Percentiles rank a stretch among this genome's conserved stretches.
phyloP scores from a whole-genome alignment of 92 coral and sea anemone genomes.

The Virgularia gustaviana region DNA sequence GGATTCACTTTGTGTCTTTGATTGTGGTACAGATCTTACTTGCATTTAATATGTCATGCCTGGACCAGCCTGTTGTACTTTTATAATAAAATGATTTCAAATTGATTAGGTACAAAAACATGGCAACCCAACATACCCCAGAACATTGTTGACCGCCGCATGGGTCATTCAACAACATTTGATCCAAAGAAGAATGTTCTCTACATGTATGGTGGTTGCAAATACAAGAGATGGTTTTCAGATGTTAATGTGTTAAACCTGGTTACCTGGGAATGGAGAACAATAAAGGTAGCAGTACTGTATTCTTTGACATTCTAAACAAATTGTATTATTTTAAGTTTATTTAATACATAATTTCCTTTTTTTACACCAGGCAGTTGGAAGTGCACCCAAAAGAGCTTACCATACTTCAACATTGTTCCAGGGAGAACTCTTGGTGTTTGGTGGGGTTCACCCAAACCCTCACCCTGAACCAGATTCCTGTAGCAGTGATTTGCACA shows the following conservation, averaged over 20 bases:
- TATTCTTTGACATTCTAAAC: not conserved
- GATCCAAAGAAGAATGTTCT: slow-evolving; percentile 58
- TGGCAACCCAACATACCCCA: slow-evolving; percentile 44
- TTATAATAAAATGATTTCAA: no score
- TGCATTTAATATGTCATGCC: not conserved
- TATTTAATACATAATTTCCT: not conserved
- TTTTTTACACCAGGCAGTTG: slow-evolving; percentile 62
- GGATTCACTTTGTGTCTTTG: slow-evolving; percentile 72
- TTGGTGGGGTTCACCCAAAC: slow-evolving; percentile 89
- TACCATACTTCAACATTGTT: slow-evolving; percentile 80
- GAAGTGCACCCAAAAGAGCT: slow-evolving; percentile 89
- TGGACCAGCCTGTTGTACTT: no score
- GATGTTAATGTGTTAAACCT: slow-evolving; percentile 74
- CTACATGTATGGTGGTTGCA: slow-evolving; percentile 88
- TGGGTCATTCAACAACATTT: slow-evolving; percentile 77
- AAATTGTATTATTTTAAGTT: not conserved
- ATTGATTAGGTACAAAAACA: not conserved
- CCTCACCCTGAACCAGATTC: slow-evolving; percentile 90
- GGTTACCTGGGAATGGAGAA: slow-evolving; percentile 69
- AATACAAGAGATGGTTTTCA: slow-evolving; percentile 84
- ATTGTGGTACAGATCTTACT: slow-evolving; percentile 29
- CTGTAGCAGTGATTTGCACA: slow-evolving; percentile 78
- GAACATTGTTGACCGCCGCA: slow-evolving; percentile 75
- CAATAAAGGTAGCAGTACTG: slow-evolving; percentile 55
- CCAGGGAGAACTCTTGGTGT: slow-evolving; percentile 78